These are phyloP conservation scores for Zaprionus obscuricornis DNA, from an alignment of 2,888 invertebrate species.

Conservation along the genomic window DNA sequence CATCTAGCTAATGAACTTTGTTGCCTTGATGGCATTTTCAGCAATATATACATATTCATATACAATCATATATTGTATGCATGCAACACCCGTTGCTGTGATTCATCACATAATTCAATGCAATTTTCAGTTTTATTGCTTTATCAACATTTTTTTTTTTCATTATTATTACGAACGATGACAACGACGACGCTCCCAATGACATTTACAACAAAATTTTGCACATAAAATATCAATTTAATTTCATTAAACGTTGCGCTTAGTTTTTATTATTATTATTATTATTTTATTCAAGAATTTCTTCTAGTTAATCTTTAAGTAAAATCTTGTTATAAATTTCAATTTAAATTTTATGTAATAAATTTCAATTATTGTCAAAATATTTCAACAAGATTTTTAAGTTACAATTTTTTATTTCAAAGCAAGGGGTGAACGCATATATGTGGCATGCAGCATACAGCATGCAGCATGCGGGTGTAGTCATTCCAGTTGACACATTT, in stretches of 20 bases:
- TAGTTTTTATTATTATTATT: background rate
- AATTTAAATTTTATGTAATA: constrained; percentile 8
- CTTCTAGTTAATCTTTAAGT: no score
- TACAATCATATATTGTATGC: constrained; percentile 12
- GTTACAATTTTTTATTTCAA: background rate
- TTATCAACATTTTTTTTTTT: constrained; percentile 44
- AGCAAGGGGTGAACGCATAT: background rate
- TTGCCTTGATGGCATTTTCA: no score
- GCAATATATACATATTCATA: no score
- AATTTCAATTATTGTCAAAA: background rate
- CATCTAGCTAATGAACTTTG: no score
- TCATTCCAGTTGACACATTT: constrained; percentile 52
- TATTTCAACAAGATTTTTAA: background rate
- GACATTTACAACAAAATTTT: no score
- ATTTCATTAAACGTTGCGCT: no score
- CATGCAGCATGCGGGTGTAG: constrained; percentile 39
- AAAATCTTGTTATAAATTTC: constrained; percentile 7
- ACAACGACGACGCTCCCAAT: constrained; percentile 9
- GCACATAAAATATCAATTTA: no score
- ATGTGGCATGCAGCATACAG: background rate
- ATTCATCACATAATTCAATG: constrained; percentile 29
- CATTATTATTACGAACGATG: no score
- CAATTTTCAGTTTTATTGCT: constrained; percentile 21
- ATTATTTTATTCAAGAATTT: constrained; percentile 4
- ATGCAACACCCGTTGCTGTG: constrained; percentile 24